A percentile compares a stretch with the other conserved stretches of the same genome.
Conservation (phyloP, 1,140 invertebrate species). For the Drosophila murphyi region DNA sequence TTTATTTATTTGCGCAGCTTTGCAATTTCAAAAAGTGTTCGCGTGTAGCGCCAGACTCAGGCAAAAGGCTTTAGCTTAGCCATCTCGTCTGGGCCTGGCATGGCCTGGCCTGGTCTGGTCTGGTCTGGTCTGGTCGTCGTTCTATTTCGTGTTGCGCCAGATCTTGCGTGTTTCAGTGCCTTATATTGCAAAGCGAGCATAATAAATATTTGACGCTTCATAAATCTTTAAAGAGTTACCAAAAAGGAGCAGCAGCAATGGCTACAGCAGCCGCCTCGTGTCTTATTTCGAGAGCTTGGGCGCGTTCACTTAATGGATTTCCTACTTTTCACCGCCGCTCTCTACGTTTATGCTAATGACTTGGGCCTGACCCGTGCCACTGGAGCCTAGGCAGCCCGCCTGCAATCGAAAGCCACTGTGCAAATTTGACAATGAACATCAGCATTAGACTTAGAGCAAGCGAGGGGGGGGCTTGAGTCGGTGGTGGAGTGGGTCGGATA, state of each 20-base stretch:
- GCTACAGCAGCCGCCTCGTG: slow-evolving; percentile 20
- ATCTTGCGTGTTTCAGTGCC: slow-evolving; percentile 75
- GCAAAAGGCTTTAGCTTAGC: slow-evolving; percentile 45
- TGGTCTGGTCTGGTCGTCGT: slow-evolving; percentile 29
- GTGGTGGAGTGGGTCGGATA: neutral
- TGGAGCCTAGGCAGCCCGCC: slow-evolving; percentile 17
- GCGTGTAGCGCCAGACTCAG: slow-evolving; percentile 42
- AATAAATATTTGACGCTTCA: slow-evolving; percentile 84
- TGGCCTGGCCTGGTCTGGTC: neutral
- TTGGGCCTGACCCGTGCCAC: slow-evolving; percentile 23
- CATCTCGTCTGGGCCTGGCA: slow-evolving; percentile 21
- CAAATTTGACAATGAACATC: slow-evolving; percentile 73
- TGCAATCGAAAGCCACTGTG: slow-evolving; percentile 67
- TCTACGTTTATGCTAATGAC: slow-evolving; percentile 78
- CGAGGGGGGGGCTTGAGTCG: neutral
- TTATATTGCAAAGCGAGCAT: slow-evolving; percentile 84
- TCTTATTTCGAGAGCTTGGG: slow-evolving; percentile 42
- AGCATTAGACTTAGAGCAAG: neutral
- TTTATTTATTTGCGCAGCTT: slow-evolving; percentile 82
- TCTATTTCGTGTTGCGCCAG: slow-evolving; percentile 68
- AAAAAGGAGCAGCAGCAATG: slow-evolving; percentile 46
- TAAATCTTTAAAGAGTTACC: slow-evolving; percentile 84
- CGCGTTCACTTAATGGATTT: slow-evolving; percentile 69
- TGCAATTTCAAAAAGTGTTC: slow-evolving; percentile 82
- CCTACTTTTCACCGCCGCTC: slow-evolving; percentile 62